Evolutionary conservation across 2,797 vertebrate species (phyloP).

Genomic region (Anabacerthia variegaticeps): DNA sequence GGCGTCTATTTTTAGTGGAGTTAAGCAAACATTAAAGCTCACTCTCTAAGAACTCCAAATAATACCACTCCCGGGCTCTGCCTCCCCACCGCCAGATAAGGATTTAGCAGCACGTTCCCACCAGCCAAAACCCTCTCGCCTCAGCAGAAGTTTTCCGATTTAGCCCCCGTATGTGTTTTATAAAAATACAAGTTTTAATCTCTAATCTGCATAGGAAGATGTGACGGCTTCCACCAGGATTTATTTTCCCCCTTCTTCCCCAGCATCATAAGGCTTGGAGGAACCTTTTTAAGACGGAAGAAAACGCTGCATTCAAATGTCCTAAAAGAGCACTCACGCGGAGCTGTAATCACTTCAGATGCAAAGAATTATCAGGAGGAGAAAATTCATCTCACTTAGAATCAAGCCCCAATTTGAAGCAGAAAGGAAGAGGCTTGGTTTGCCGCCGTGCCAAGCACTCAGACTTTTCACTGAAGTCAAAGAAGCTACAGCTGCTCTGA

Average conservation of each 20-base stretch:
- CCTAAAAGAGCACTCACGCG: constrained; percentile 58
- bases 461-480: constrained; percentile 58
- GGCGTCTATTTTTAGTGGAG: constrained; percentile 72
- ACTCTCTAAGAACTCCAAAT: constrained; percentile 68
- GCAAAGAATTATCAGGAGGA: constrained; percentile 67
- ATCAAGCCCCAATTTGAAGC: constrained; percentile 65
- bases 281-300: constrained; percentile 64
- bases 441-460: constrained; percentile 53
- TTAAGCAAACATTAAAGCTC: constrained; percentile 70
- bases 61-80: constrained; percentile 27
- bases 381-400: constrained; percentile 70
- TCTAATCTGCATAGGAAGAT: constrained; percentile 46
- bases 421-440: constrained; percentile 67
- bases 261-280: constrained; percentile 35
- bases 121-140: constrained; percentile 27
- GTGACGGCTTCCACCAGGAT: constrained; percentile 23
- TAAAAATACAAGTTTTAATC: constrained; percentile 54
- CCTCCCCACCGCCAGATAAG: background rate
- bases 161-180: constrained; percentile 11
- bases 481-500: constrained; percentile 58
- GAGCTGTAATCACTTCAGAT: constrained; percentile 73
- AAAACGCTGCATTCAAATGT: constrained; percentile 60
- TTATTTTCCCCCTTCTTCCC: background rate
- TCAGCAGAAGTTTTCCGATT: constrained; percentile 26
- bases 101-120: constrained; percentile 27